phyloP scores from a whole-genome alignment of 2,113 vertebrate genomes.

The Syngnathoides biaculeatus region DNA sequence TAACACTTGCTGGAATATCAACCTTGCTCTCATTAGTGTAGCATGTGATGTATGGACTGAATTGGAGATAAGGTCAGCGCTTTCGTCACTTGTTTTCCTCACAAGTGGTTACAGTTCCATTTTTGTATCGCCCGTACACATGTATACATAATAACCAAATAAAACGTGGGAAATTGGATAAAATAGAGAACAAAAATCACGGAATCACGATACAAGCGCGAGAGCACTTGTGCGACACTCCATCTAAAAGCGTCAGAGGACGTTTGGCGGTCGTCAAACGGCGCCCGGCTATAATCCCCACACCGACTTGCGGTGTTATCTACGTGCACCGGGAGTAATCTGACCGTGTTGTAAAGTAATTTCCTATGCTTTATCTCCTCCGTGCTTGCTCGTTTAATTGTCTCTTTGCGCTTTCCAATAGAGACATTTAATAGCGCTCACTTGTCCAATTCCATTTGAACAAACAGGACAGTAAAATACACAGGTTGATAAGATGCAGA shows the following conservation, averaged over 20 bases:
- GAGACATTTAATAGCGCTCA: constrained; percentile 24
- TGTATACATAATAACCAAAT: neutral
- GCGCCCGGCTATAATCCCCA: constrained; percentile 26
- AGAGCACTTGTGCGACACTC: constrained; percentile 23
- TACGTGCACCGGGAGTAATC: constrained; percentile 30
- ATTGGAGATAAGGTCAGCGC: neutral
- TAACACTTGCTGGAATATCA: neutral
- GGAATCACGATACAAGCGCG: neutral
- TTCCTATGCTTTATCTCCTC: constrained; percentile 41
- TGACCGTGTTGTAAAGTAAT: constrained; percentile 30
- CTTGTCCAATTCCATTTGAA: constrained; percentile 29
- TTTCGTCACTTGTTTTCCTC: constrained; percentile 16
- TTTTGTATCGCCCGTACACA: neutral
- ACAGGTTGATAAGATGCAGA: neutral
- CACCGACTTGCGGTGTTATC: constrained; percentile 33
- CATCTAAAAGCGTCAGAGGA: constrained; percentile 24
- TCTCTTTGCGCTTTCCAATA: constrained; percentile 22
- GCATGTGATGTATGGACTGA: neutral
- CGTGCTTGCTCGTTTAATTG: constrained; percentile 40
- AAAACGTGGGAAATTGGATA: neutral
- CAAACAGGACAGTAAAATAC: constrained; percentile 21
- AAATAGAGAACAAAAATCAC: neutral
- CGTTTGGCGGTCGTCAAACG: constrained; percentile 45
- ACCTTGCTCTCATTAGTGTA: neutral
- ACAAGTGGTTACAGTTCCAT: neutral